Percentiles rank a stretch among this genome's conserved stretches.
phyloP scores from a whole-genome alignment of 23 tunicate species.

The Clavelina lepadiformis region DNA sequence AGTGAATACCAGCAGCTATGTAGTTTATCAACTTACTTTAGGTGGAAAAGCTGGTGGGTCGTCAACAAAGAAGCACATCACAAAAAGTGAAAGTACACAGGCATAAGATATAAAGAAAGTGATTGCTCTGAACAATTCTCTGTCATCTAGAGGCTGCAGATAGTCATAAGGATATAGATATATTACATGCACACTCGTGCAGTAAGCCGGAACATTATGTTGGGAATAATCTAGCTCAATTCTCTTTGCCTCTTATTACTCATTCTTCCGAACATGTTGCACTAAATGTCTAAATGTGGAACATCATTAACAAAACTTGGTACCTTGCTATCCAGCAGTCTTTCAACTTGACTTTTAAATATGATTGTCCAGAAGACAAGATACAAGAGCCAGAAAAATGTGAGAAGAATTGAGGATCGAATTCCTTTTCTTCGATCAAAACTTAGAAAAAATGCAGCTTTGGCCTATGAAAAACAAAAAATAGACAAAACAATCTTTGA shows the following conservation, averaged over 20 bases:
- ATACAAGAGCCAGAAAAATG: conserved; percentile 18
- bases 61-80: conserved; percentile 30
- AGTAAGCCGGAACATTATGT: no score
- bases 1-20: no score
- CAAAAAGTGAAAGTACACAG: conserved; percentile 8
- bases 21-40: conserved; percentile 23
- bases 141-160: conserved; percentile 9
- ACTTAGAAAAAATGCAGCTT: conserved; percentile 16
- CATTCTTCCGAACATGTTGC: no score
- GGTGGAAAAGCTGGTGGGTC: conserved; percentile 15
- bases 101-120: conserved; percentile 17
- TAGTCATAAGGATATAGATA: no score
- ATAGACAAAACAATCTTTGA: no score
- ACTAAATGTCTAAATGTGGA: no score
- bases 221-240: no score
- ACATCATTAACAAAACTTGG: no score
- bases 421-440: conserved; percentile 21
- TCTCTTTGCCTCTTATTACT: no score
- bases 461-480: conserved; percentile 4
- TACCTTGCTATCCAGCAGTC: neutral
- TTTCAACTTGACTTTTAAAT: conserved; percentile 8
- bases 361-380: conserved; percentile 13
- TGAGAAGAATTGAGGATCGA: conserved; percentile 18
- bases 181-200: no score
- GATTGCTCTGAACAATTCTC: conserved; percentile 13